Conservation (phyloP, 2,797 vertebrate species). For the Chiroxiphia lanceolata region DNA sequence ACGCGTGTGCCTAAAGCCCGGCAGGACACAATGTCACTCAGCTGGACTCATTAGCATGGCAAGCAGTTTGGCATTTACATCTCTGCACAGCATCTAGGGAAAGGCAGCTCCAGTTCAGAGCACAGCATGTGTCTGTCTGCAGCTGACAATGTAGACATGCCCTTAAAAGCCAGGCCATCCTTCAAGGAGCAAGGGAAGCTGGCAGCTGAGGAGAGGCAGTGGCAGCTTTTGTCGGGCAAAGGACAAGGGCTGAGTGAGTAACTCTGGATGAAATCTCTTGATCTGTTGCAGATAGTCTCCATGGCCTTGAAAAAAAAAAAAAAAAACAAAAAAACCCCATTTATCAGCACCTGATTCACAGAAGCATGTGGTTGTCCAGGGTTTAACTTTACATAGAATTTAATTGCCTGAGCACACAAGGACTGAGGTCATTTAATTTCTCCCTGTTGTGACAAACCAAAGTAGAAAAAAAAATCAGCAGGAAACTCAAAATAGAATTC, state of each 20-base stretch:
- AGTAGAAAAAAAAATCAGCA: neutral
- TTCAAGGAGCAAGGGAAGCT: neutral
- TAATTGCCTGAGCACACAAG: neutral
- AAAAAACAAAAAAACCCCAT: too few species aligned
- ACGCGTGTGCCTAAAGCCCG: neutral
- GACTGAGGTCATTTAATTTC: neutral
- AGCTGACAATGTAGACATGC: neutral
- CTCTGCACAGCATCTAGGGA: neutral
- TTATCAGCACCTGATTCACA: neutral
- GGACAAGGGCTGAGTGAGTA: neutral
- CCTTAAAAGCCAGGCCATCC: slow-evolving; percentile 4
- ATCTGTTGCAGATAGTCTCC: neutral
- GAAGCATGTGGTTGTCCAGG: neutral
- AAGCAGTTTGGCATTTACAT: slow-evolving; percentile 1
- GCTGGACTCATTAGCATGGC: slow-evolving; percentile 40
- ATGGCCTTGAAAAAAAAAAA: neutral
- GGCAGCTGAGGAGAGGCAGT: neutral
- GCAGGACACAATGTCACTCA: slow-evolving; percentile 18
- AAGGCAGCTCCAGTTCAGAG: neutral
- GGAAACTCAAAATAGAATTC: neutral
- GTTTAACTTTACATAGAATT: neutral
- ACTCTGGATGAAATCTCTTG: neutral
- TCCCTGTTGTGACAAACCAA: neutral
- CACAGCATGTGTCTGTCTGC: neutral
- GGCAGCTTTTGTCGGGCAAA: neutral